These are phyloP conservation scores for Phaenicophaeus curvirostris DNA, from an alignment of 2,797 vertebrate genomes.

Conservation along the genomic window DNA sequence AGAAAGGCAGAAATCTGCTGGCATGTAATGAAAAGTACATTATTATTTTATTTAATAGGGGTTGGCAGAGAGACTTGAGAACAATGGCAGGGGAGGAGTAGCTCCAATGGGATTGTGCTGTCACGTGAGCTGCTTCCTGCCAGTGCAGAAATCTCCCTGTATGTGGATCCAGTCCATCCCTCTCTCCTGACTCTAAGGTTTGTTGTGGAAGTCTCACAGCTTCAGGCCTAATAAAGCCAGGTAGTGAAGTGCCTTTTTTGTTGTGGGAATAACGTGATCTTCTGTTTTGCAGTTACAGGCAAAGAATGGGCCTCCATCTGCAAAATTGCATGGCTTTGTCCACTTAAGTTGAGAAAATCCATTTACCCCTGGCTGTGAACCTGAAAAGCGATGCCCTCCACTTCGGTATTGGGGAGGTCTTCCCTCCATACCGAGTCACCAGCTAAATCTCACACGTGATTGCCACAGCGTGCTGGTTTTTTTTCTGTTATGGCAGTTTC, in stretches of 20 bases:
- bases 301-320: neutral
- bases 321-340: neutral
- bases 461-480: fast-evolving
- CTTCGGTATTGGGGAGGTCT: neutral
- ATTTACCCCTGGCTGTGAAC: neutral
- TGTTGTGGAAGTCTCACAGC: neutral
- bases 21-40: neutral
- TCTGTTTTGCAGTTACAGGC: neutral
- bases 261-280: neutral
- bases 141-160: neutral
- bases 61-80: neutral
- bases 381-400: neutral
- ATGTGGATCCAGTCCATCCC: neutral
- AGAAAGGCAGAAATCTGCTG: conserved; percentile 28
- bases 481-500: neutral
- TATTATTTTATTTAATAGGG: neutral
- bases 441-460: fast-evolving
- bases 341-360: neutral
- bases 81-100: neutral
- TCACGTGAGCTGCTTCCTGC: neutral
- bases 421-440: neutral
- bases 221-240: neutral
- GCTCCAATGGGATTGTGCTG: neutral
- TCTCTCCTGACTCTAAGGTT: neutral
- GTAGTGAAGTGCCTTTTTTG: neutral